These are phyloP conservation scores for Colaptes auratus DNA, from an alignment of 2,113 vertebrate genomes.

Conservation along the genomic window DNA sequence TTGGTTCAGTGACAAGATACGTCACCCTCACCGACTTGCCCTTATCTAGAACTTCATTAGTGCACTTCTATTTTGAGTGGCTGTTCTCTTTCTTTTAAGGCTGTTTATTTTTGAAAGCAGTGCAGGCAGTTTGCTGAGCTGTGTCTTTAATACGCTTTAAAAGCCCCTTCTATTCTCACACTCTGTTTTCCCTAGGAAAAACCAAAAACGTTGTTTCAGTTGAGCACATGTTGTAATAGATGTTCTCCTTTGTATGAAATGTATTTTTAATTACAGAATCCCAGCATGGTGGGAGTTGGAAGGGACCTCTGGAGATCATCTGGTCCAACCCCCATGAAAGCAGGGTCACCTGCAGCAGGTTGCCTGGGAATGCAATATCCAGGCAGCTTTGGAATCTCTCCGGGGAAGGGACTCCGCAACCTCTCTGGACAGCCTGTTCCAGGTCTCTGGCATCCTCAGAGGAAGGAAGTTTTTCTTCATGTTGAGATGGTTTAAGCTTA, in stretches of 20 bases:
- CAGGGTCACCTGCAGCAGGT: no score
- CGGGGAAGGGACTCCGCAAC: no score
- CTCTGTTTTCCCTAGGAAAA: neutral
- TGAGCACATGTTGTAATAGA: neutral
- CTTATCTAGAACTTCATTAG: slow-evolving; percentile 26
- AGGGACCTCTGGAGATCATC: no score
- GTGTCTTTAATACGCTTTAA: neutral
- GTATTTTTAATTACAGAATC: neutral
- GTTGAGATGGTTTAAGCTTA: no score
- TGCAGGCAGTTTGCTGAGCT: neutral
- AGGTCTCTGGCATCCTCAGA: no score
- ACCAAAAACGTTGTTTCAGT: neutral
- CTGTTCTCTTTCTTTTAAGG: neutral
- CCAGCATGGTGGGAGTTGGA: no score
- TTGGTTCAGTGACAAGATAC: neutral
- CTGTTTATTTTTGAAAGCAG: neutral
- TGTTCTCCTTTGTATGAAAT: neutral
- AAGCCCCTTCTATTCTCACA: neutral
- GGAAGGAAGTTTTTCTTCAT: no score
- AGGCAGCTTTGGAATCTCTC: no score
- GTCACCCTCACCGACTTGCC: neutral
- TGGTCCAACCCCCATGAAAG: no score
- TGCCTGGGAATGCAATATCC: no score
- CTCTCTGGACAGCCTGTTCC: no score
- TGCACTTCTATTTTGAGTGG: neutral